Conservation (phyloP, 2,888 invertebrate genomes). For the Anthrax anthrax region DNA sequence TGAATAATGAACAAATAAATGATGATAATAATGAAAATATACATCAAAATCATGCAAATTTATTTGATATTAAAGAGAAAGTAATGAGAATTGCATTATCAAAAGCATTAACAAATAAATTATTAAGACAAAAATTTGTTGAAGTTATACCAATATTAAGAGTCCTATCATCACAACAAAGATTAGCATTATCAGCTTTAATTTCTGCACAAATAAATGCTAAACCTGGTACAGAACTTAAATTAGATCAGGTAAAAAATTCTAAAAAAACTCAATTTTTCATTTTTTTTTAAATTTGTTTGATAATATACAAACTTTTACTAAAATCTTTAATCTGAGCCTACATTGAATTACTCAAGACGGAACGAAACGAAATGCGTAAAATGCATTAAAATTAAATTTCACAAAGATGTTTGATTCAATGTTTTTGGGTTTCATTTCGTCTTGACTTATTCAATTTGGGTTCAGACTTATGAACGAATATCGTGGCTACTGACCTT, state of each 20-base stretch:
- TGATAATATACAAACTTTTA: too few species aligned
- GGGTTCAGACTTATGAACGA: too few species aligned
- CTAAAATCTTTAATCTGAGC: too few species aligned
- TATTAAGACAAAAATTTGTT: conserved; percentile 44
- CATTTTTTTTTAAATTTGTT: too few species aligned
- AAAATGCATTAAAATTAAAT: too few species aligned
- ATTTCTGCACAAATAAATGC: conserved; percentile 47
- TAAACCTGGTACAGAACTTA: conserved; percentile 37
- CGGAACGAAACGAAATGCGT: too few species aligned
- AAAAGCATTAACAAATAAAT: conserved; percentile 43
- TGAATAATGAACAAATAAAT: too few species aligned
- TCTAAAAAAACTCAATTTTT: background rate
- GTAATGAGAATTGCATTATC: conserved; percentile 40
- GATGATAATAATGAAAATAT: background rate
- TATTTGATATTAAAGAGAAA: conserved; percentile 33
- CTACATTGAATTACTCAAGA: too few species aligned
- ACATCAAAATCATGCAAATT: conserved; percentile 8
- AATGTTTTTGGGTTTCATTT: too few species aligned
- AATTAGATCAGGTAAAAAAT: conserved; percentile 39
- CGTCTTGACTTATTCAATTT: too few species aligned
- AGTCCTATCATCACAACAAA: conserved; percentile 46
- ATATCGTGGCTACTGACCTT: too few species aligned
- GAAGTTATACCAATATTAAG: conserved; percentile 50
- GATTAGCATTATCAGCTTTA: conserved; percentile 45
- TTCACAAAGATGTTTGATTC: too few species aligned